A percentile compares a stretch with the other conserved stretches of the same genome.
phyloP scores from a whole-genome alignment of 2,888 invertebrate species.

The Lithophane semibrunnea region DNA sequence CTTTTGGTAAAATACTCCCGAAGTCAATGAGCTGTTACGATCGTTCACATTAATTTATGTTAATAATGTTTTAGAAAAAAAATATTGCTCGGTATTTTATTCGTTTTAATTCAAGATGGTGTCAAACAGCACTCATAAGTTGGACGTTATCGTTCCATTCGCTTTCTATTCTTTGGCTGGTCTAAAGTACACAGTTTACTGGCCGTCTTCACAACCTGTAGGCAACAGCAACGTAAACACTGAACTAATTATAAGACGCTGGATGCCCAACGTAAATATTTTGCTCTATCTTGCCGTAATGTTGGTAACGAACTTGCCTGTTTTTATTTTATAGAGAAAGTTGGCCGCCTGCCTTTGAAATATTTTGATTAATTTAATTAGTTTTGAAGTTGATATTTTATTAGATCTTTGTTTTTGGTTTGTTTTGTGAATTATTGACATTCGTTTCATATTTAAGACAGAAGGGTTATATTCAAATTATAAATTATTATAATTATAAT shows the following conservation, averaged over 20 bases:
- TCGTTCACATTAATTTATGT: background rate
- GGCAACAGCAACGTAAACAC: slow-evolving; percentile 73
- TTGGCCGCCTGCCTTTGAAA: slow-evolving; percentile 49
- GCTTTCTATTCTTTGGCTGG: slow-evolving; percentile 4
- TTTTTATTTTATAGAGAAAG: slow-evolving; percentile 64
- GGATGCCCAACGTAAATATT: slow-evolving; percentile 76
- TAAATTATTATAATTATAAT: no score
- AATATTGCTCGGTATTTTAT: background rate
- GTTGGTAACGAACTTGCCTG: slow-evolving; percentile 50
- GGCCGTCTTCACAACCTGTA: slow-evolving; percentile 62
- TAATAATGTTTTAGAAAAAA: background rate
- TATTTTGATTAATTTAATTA: slow-evolving; percentile 62
- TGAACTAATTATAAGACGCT: slow-evolving; percentile 80
- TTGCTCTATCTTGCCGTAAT: slow-evolving; percentile 54
- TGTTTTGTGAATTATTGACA: slow-evolving; percentile 18
- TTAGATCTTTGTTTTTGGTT: slow-evolving; percentile 31
- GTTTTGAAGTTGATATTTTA: slow-evolving; percentile 53
- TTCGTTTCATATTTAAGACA: background rate
- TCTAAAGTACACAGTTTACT: slow-evolving; percentile 65
- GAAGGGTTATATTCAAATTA: background rate
- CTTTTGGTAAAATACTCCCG: background rate
- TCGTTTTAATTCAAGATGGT: background rate
- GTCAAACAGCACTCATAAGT: background rate
- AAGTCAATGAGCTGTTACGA: background rate
- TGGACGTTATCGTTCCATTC: background rate